phyloP scores from a whole-genome alignment of 2,888 invertebrate species.

The Eupeodes luniger region DNA sequence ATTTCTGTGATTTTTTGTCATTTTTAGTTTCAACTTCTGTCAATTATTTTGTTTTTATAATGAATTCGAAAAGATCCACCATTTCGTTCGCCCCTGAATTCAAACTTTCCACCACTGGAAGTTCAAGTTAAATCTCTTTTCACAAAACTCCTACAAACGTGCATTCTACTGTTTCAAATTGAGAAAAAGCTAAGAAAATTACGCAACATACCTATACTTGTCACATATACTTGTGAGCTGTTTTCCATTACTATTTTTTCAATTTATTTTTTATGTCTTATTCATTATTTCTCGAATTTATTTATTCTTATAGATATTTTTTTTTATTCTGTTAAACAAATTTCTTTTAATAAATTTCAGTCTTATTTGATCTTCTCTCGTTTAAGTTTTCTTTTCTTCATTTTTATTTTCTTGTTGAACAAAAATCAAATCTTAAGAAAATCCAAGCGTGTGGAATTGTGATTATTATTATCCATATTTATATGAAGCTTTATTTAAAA shows the following conservation, averaged over 20 bases:
- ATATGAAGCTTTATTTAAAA: constrained; percentile 35
- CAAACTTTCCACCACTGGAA: not conserved
- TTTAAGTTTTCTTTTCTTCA: not conserved
- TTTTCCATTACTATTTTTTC: constrained; percentile 38
- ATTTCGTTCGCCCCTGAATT: not conserved
- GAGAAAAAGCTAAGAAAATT: not conserved
- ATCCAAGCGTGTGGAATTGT: constrained; percentile 49
- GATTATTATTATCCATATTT: constrained; percentile 64
- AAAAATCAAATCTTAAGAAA: constrained; percentile 27
- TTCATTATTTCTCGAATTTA: not conserved
- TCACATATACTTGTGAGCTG: not conserved
- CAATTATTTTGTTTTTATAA: too few relatives aligned
- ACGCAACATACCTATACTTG: not conserved
- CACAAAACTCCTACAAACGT: constrained; percentile 43
- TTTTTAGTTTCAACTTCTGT: too few relatives aligned
- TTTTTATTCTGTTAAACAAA: not conserved
- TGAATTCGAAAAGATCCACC: too few relatives aligned
- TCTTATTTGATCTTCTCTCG: not conserved
- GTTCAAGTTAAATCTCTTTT: not conserved
- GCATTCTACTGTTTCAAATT: constrained; percentile 40
- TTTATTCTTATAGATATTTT: not conserved
- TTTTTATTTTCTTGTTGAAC: constrained; percentile 3
- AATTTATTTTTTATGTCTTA: constrained; percentile 44
- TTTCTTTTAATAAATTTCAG: constrained; percentile 18
- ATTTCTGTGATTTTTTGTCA: too few relatives aligned